These are phyloP conservation scores for Noturus placidus DNA, from an alignment of 2,113 vertebrate genomes.

Conservation along the genomic window DNA sequence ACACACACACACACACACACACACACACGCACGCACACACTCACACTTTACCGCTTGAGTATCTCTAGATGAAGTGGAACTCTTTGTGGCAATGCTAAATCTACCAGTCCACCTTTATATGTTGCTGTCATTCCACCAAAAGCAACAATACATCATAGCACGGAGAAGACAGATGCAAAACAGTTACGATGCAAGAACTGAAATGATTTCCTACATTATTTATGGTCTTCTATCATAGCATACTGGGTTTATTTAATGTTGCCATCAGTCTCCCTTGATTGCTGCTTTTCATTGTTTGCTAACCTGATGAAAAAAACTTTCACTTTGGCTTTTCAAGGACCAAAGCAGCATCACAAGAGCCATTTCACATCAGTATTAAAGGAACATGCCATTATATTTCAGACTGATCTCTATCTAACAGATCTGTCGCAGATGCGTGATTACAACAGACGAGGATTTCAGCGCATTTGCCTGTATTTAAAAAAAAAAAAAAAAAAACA, in stretches of 20 bases:
- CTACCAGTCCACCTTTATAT: conserved; percentile 67
- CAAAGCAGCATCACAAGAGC: background rate
- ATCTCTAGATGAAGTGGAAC: conserved; percentile 59
- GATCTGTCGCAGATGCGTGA: background rate
- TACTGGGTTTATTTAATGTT: conserved; percentile 45
- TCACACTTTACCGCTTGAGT: conserved; percentile 48
- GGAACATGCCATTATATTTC: background rate
- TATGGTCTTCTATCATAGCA: conserved; percentile 70
- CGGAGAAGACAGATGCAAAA: conserved; percentile 64
- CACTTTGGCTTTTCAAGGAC: background rate
- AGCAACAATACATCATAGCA: conserved; percentile 59
- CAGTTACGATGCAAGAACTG: conserved; percentile 69
- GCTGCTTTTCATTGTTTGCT: conserved; percentile 31
- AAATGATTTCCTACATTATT: conserved; percentile 76
- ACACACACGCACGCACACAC: conserved; percentile 25
- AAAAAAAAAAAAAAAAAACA: background rate
- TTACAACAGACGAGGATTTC: background rate
- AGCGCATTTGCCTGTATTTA: background rate
- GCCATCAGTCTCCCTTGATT: conserved; percentile 28
- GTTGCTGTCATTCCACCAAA: conserved; percentile 62
- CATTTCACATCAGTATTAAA: background rate
- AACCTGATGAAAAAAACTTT: conserved; percentile 1
- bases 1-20: no score
- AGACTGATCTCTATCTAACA: background rate
- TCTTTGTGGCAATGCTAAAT: conserved; percentile 56